Conservation (phyloP, 2,888 invertebrate species). For the Icerya purchasi region DNA sequence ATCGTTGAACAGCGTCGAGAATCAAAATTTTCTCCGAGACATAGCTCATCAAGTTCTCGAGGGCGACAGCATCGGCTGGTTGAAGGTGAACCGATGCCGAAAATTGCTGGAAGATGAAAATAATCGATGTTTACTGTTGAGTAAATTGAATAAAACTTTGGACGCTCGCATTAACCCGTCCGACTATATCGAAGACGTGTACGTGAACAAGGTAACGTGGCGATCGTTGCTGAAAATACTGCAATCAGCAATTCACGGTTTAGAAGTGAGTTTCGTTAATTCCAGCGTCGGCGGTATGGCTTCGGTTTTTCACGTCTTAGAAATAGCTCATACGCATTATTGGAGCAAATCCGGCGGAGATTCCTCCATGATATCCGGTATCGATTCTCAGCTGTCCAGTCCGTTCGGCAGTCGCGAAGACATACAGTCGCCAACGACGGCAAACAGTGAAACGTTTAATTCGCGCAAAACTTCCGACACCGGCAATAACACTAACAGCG, state of each 20-base stretch:
- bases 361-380: constrained; percentile 32
- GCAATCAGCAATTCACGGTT: constrained; percentile 68
- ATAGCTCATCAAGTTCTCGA: constrained; percentile 63
- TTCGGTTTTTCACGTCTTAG: constrained; percentile 85
- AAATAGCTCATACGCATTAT: constrained; percentile 96
- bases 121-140: constrained; percentile 84
- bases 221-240: constrained; percentile 90
- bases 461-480: constrained; percentile 43
- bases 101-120: constrained; percentile 98
- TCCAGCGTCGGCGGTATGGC: constrained; percentile 94
- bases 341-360: constrained; percentile 58
- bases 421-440: constrained; percentile 37
- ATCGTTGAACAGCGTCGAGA: constrained; percentile 42
- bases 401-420: constrained; percentile 48
- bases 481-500: not conserved
- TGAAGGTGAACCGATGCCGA: constrained; percentile 74
- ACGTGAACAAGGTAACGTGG: constrained; percentile 73
- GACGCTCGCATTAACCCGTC: constrained; percentile 83
- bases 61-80: constrained; percentile 91
- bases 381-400: constrained; percentile 34
- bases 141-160: constrained; percentile 80
- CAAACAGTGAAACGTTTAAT: constrained; percentile 32
- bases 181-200: constrained; percentile 93
- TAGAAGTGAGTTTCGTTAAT: constrained; percentile 78
- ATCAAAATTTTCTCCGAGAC: constrained; percentile 83